Base-by-base conservation (phyloP, 2,113 vertebrate genomes). In the Okapia johnstoni region DNA sequence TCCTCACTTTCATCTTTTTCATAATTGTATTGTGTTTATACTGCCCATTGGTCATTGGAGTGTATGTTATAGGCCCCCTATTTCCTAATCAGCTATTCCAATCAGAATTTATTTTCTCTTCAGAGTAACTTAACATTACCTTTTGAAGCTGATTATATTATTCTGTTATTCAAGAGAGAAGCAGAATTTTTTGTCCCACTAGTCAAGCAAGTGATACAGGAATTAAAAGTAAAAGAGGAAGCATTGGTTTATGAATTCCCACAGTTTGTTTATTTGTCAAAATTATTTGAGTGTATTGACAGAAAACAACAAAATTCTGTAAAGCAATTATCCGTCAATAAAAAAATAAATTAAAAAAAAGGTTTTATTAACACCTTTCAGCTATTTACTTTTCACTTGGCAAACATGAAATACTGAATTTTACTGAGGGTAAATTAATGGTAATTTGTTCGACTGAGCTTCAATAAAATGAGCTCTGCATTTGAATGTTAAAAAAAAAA, bases 391-490 rank as follows among this genome's bases (percentile, higher is more conserved):
- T 96, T 96, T 54, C n/a, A 89, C 40, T 58, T 81, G 30, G 57
- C 15, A 97, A 96, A 93, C 28, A 92, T 9, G 48, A 96, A 94
- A 81, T 93, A 81, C 15, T 80, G 76, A 94, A 87, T 95, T 95
- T 92, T 93, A 90, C 79, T 94, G 80, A 87, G 55, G 63, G 48
- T 9, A 92, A 90, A 88, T 26, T 89, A 93, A 97, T 28, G 86
- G 90, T 60, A 87, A 96, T 96, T 90, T 94, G 70, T 70, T 96
- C 50, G 25, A 79, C 14, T 86, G 58, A 77, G 66, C 15, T 77
- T 97, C 90, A 93, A 46, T 93, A 88, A 97, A 96, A 97, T 73
- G 81, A 98, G 91, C 58, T 81, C 23, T 94, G 79, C 52, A 90
- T 63, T 43, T 92, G 58, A 90, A 97, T 85, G 30, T 85, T 92